Evolutionary conservation across 2,113 vertebrate genomes (phyloP).

Genomic region (Laterallus jamaicensis): DNA sequence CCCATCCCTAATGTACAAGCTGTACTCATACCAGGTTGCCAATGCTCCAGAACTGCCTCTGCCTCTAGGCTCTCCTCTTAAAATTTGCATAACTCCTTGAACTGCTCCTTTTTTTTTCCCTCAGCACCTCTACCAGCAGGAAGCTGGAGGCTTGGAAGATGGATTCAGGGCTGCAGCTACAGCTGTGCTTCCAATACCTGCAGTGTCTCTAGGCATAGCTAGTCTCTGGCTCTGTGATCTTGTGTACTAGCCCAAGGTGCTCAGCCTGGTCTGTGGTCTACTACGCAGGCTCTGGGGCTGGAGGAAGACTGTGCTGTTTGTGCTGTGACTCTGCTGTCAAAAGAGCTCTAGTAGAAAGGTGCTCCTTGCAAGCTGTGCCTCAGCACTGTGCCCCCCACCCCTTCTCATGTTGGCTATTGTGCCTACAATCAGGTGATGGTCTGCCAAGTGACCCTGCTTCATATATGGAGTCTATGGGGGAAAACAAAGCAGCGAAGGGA

Average conservation of each 20-base stretch:
- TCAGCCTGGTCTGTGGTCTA: rapidly evolving
- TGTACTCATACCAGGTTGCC: background rate
- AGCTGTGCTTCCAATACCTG: background rate
- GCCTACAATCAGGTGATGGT: background rate
- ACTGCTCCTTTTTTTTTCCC: background rate
- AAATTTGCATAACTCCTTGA: background rate
- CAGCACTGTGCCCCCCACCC: rapidly evolving
- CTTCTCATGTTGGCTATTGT: rapidly evolving
- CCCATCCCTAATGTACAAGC: background rate
- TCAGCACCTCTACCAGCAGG: background rate
- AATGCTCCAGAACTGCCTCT: background rate
- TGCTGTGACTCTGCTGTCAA: background rate
- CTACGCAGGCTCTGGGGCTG: background rate
- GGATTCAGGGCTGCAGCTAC: background rate
- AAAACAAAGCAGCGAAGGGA: background rate
- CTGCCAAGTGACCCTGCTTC: background rate
- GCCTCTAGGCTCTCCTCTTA: background rate
- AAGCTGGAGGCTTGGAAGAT: background rate
- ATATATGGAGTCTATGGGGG: background rate
- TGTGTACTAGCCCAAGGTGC: background rate
- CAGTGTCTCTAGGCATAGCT: background rate
- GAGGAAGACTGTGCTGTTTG: rapidly evolving
- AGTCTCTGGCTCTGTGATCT: background rate
- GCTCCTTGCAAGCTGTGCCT: background rate
- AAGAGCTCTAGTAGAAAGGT: background rate